A percentile compares a stretch with the other conserved stretches of the same genome.
These are phyloP conservation scores for Clivina fossor DNA, from an alignment of 2,888 invertebrate genomes.

Conservation along the genomic window DNA sequence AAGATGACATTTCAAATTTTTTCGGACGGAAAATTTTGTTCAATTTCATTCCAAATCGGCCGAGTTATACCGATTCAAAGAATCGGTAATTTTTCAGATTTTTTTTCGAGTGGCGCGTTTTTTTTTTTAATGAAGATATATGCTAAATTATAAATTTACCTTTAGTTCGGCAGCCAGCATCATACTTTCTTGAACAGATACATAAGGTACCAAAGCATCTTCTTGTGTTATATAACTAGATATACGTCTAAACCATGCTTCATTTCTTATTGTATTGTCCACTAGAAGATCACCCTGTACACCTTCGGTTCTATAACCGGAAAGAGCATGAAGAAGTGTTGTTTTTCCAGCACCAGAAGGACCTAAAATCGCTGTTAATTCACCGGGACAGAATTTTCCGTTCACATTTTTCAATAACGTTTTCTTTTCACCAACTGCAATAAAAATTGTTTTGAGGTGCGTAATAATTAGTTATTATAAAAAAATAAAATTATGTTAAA, in stretches of 20 bases:
- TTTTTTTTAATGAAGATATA: too few species aligned
- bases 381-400: conserved; percentile 22
- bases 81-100: too few species aligned
- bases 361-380: conserved; percentile 22
- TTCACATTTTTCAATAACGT: conserved; percentile 2
- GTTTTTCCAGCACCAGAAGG: conserved; percentile 30
- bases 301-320: conserved; percentile 66
- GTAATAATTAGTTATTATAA: too few species aligned
- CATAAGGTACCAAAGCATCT: conserved; percentile 70
- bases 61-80: too few species aligned
- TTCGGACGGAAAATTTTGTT: too few species aligned
- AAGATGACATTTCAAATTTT: too few species aligned
- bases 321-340: conserved; percentile 16
- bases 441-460: too few species aligned
- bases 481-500: too few species aligned
- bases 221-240: conserved; percentile 85
- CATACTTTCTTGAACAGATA: conserved; percentile 77
- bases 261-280: conserved; percentile 66
- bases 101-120: too few species aligned
- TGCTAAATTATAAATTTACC: too few species aligned
- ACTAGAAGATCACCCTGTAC: conserved; percentile 68
- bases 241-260: conserved; percentile 65
- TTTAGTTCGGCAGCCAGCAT: conserved; percentile 70
- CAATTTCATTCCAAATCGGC: too few species aligned
- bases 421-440: conserved; percentile 18